Base-by-base conservation (phyloP, 1,140 invertebrate genomes). In the Muscidifurax raptorellus region DNA sequence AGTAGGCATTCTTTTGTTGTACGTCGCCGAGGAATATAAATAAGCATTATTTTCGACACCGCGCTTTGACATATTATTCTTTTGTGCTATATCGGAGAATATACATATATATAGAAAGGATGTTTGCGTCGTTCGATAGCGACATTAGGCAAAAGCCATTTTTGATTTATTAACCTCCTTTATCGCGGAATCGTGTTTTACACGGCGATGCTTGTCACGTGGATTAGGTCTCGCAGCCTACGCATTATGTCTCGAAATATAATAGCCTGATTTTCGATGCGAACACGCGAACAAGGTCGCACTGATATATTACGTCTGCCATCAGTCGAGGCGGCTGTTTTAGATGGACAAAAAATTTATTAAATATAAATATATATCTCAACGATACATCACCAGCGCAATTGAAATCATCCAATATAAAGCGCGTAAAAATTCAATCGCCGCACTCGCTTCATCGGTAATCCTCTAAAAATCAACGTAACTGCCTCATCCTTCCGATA, bases 141-240 rank as follows among this genome's bases (percentile, higher is more conserved):
- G 18, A 36, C 71, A 72, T 72, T 22, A 18, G 22, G 52, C 52
- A 59, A 59, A 30, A 69, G 67, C 25, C 67, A 69, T 77, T 77
- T 52, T 59, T 59, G 25, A 52, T 77, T 52, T 77, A 52, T 75
- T 75, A 27, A 44, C 74, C 40, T 59, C 13, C 18, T 77, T 77
- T 77, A 77, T 77, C 75, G 75, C n/a, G 1, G 27, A 13, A 59
- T 52, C 75, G 47, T 59, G 75, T 64, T 77, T 28, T 59, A 30
- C 75, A 59, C 75, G 47, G 36, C 10, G 25, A 77, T 59, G 44
- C 13, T 77, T 77, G 75, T 77, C 75, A 28, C 75, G 12, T 77
- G 47, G 75, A 77, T 77, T 77, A 77, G 28, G 3, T 9, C 47
- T n/a, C n/a, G n/a, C n/a, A 25, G 9, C 47, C 40, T 59, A 59